Percentiles rank a stretch among this genome's conserved stretches.
Conservation (phyloP, 2,113 vertebrate genomes). For the Ahaetulla prasina region DNA sequence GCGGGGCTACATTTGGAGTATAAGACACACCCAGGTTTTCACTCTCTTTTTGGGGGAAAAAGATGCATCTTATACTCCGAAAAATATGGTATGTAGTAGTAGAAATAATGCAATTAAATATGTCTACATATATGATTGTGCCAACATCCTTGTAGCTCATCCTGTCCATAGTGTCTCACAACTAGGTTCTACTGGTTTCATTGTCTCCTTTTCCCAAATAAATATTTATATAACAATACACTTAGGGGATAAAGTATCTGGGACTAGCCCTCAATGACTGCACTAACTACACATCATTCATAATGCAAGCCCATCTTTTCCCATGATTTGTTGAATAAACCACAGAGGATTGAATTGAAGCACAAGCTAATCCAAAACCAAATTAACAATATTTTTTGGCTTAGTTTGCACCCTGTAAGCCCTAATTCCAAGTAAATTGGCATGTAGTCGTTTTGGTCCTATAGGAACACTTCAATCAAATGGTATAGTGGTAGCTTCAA, state of each 20-base stretch:
- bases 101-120: not conserved
- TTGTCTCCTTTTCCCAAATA: not conserved
- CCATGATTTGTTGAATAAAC: not conserved
- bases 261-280: not conserved
- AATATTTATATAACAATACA: not conserved
- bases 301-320: not conserved
- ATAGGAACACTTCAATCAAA: not conserved
- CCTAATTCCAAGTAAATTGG: not conserved
- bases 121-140: not conserved
- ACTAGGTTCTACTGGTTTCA: not conserved
- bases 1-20: no score
- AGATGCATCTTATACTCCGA: no score
- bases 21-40: no score
- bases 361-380: not conserved
- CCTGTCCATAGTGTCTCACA: not conserved
- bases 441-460: not conserved
- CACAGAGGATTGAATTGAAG: not conserved
- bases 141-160: not conserved
- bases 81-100: no score
- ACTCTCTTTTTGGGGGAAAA: no score
- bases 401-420: not conserved
- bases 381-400: not conserved
- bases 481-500: no score
- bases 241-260: not conserved
- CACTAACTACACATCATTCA: not conserved